Conservation (phyloP, 2,113 vertebrate genomes). For the Lepisosteus osseus region DNA sequence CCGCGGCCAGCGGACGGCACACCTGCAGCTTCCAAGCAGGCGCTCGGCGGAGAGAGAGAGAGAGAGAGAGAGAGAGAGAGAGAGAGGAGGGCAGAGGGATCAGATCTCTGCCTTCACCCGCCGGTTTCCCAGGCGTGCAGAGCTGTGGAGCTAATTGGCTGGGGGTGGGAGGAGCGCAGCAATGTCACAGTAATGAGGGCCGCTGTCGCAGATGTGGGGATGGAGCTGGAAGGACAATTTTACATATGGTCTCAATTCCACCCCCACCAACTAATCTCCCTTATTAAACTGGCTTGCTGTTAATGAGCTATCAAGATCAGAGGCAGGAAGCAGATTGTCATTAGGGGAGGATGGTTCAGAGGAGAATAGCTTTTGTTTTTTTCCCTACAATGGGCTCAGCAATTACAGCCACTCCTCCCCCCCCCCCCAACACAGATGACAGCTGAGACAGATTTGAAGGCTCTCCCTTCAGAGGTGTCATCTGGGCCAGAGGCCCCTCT, state of each 20-base stretch:
- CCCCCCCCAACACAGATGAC: constrained; percentile 30
- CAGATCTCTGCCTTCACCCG: no score
- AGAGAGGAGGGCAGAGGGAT: no score
- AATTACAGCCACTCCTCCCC: constrained; percentile 60
- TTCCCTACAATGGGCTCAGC: constrained; percentile 62
- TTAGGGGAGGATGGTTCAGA: constrained; percentile 48
- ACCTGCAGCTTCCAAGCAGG: no score
- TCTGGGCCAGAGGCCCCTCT: constrained; percentile 12
- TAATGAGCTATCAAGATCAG: constrained; percentile 76
- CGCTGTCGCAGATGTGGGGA: constrained; percentile 42
- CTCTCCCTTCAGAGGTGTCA: no score
- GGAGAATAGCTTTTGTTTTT: constrained; percentile 60
- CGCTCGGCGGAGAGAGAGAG: no score
- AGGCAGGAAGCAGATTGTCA: constrained; percentile 56
- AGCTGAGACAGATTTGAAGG: constrained; percentile 17
- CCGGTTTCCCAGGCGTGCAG: no score
- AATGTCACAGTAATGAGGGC: constrained; percentile 60
- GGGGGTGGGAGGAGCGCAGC: no score
- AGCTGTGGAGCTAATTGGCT: no score
- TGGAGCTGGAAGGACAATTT: not conserved
- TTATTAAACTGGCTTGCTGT: constrained; percentile 72
- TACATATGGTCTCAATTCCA: constrained; percentile 48
- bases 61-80: no score
- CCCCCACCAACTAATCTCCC: constrained; percentile 66
- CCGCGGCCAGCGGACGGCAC: no score